phyloP scores from a whole-genome alignment of 1,140 invertebrate genomes.

The Asobara japonica region DNA sequence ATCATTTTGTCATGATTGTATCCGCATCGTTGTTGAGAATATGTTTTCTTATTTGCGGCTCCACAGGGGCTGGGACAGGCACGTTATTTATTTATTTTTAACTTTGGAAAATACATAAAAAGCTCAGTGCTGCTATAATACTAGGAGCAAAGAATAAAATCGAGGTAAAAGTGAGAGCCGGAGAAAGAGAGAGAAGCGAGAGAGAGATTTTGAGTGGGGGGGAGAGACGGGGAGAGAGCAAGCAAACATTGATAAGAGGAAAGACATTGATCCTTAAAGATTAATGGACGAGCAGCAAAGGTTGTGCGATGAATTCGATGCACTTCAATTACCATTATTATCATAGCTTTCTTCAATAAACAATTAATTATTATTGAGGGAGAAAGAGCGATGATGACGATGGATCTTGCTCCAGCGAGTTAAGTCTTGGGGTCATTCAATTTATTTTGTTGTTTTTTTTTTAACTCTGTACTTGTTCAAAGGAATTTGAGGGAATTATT shows the following conservation, averaged over 20 bases:
- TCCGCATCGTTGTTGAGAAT: slow-evolving; percentile 34
- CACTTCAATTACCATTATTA: slow-evolving; percentile 15
- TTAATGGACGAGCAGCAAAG: slow-evolving; percentile 39
- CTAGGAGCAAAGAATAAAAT: slow-evolving; percentile 3
- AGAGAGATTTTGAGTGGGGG: background rate
- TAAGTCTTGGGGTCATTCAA: slow-evolving; percentile 14
- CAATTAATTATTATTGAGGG: background rate
- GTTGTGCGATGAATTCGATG: slow-evolving; percentile 24
- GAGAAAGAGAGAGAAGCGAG: background rate
- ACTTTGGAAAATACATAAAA: background rate
- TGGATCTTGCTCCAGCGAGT: background rate
- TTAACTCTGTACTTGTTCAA: slow-evolving; percentile 15
- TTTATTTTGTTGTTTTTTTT: background rate
- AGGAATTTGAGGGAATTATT: background rate
- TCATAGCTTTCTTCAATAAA: background rate
- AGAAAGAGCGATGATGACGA: slow-evolving; percentile 24
- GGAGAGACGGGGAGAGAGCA: background rate
- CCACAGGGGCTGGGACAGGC: slow-evolving; percentile 14
- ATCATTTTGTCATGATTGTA: slow-evolving; percentile 30
- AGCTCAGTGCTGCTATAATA: background rate
- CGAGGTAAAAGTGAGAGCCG: background rate
- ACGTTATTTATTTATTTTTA: slow-evolving; percentile 27
- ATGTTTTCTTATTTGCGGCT: slow-evolving; percentile 22
- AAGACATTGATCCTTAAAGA: slow-evolving; percentile 37
- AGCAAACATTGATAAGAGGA: background rate